Evolutionary conservation across 2,113 vertebrate genomes (phyloP).

Genomic region (Salminus brasiliensis): DNA sequence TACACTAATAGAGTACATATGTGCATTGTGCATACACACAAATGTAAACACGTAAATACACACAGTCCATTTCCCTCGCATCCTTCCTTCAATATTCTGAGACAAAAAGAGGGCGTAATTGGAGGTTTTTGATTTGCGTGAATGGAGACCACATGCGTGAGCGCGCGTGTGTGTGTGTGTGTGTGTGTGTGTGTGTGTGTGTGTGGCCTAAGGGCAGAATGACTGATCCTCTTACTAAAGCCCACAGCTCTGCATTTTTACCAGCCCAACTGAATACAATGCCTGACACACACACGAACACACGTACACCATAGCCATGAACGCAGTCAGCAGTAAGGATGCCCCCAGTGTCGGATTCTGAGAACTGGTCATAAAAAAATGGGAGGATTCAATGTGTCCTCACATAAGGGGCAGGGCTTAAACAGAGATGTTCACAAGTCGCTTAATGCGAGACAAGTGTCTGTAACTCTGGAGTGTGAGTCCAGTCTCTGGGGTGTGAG

Average conservation of each 20-base stretch:
- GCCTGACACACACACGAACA: background rate
- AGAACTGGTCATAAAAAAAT: no score
- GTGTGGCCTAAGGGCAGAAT: constrained; percentile 36
- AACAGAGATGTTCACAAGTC: no score
- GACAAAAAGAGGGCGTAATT: constrained; percentile 31
- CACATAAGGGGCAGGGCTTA: no score
- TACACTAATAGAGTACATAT: no score
- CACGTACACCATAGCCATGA: background rate
- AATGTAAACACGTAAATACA: background rate
- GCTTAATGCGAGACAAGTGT: no score
- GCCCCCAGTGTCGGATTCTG: no score
- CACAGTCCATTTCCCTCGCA: constrained; percentile 7
- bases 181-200: constrained; percentile 9
- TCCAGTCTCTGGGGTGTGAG: no score
- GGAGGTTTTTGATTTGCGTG: constrained; percentile 44
- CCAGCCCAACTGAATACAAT: constrained; percentile 8
- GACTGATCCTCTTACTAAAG: constrained; percentile 35
- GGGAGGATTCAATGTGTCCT: no score
- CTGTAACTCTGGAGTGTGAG: no score
- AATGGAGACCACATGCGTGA: no score
- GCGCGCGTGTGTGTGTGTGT: no score
- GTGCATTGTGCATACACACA: background rate
- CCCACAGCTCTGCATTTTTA: constrained; percentile 30
- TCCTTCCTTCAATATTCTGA: constrained; percentile 30
- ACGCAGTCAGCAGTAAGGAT: no score